These are phyloP conservation scores for Caenorhabditis uteleia DNA, from an alignment of 2,888 invertebrate species.

Conservation along the genomic window DNA sequence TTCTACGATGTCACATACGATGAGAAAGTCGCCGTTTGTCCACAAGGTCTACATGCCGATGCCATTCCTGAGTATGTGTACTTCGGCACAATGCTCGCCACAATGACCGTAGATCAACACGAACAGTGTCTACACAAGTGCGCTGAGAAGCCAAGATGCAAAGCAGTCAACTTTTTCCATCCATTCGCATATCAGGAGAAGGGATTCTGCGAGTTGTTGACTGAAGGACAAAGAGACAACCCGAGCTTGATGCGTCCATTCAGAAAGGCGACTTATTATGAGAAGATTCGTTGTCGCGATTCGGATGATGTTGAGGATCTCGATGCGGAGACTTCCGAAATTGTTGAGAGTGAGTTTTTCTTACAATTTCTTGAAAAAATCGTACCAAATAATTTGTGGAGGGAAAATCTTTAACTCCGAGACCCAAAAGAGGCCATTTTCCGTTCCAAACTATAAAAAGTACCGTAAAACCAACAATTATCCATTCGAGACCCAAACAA, in stretches of 20 bases:
- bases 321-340: constrained; percentile 17
- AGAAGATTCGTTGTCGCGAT: constrained; percentile 65
- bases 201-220: constrained; percentile 67
- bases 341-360: constrained; percentile 24
- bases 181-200: constrained; percentile 62
- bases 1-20: constrained; percentile 69
- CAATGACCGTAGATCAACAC: constrained; percentile 61
- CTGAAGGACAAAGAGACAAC: constrained; percentile 67
- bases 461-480: too few species aligned
- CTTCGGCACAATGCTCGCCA: constrained; percentile 67
- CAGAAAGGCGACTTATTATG: constrained; percentile 67
- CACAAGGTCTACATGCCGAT: constrained; percentile 63
- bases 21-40: constrained; percentile 61
- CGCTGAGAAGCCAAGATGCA: constrained; percentile 60
- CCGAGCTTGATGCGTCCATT: constrained; percentile 68
- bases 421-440: too few species aligned
- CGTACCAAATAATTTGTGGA: too few species aligned
- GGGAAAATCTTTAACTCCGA: too few species aligned
- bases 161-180: constrained; percentile 68
- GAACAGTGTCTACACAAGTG: constrained; percentile 62
- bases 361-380: background rate
- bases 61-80: constrained; percentile 69
- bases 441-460: too few species aligned
- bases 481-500: too few species aligned
- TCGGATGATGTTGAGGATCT: constrained; percentile 43